Conservation (phyloP, 2,888 invertebrate species). For the Agonopterix arenella region DNA sequence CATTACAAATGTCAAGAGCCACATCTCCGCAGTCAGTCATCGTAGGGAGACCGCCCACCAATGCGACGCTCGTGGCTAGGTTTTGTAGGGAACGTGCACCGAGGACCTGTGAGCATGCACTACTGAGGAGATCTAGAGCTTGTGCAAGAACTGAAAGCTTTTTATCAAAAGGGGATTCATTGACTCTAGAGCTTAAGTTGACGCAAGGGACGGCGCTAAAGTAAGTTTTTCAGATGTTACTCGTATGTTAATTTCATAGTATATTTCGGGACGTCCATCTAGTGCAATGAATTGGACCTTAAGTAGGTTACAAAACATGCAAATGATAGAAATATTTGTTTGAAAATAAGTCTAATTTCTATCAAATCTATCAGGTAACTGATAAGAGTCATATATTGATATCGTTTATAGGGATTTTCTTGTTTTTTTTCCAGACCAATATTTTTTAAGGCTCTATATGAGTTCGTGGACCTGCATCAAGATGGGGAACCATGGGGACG, state of each 20-base stretch:
- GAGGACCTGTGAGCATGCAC: slow-evolving; percentile 88
- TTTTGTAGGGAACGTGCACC: slow-evolving; percentile 90
- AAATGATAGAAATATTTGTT: too few relatives aligned
- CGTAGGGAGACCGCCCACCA: slow-evolving; percentile 78
- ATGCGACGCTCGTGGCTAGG: slow-evolving; percentile 86
- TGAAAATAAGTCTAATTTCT: too few relatives aligned
- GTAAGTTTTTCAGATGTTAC: slow-evolving; percentile 55
- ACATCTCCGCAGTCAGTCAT: slow-evolving; percentile 68
- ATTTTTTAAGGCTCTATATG: slow-evolving; percentile 90
- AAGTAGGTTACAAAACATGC: too few relatives aligned
- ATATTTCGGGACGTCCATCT: too few relatives aligned
- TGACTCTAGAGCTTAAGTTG: slow-evolving; percentile 87
- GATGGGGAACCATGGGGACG: slow-evolving; percentile 88
- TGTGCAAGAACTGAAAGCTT: slow-evolving; percentile 90
- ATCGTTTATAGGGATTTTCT: neutral
- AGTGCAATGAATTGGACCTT: too few relatives aligned
- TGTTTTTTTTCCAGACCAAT: slow-evolving; percentile 80
- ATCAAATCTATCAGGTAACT: too few relatives aligned
- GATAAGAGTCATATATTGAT: too few relatives aligned
- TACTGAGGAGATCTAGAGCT: slow-evolving; percentile 82
- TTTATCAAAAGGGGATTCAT: slow-evolving; percentile 86
- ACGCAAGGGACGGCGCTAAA: slow-evolving; percentile 90
- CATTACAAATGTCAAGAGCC: slow-evolving; percentile 67
- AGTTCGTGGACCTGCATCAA: slow-evolving; percentile 91
- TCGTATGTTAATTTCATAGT: too few relatives aligned